These are phyloP conservation scores for Sprattus sprattus DNA, from an alignment of 2,113 vertebrate genomes.

Conservation along the genomic window DNA sequence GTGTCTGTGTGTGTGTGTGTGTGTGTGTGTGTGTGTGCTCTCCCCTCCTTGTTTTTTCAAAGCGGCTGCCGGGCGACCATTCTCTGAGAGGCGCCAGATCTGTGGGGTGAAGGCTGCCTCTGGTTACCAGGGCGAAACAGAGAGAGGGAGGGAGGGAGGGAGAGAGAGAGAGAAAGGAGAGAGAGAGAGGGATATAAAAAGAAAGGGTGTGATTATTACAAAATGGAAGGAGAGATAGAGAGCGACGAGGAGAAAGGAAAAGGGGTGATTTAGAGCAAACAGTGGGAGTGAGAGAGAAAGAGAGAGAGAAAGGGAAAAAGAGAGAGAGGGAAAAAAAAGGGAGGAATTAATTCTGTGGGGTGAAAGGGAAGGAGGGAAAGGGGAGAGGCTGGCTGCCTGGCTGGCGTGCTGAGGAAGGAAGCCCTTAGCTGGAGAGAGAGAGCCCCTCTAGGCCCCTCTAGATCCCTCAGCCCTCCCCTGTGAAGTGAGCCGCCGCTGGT, in stretches of 20 bases:
- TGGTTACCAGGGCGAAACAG: slow-evolving; percentile 22
- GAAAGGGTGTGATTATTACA: neutral
- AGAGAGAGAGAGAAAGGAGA: neutral
- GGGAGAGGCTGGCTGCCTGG: slow-evolving; percentile 23
- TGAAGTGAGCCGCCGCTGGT: slow-evolving; percentile 34
- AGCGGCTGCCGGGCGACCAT: slow-evolving; percentile 38
- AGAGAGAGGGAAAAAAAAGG: neutral
- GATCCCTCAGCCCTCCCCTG: slow-evolving; percentile 29
- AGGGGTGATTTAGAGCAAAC: neutral
- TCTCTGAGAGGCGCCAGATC: slow-evolving; percentile 42
- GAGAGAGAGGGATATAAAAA: slow-evolving; percentile 22
- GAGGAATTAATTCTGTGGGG: neutral
- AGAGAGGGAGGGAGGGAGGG: slow-evolving; percentile 11
- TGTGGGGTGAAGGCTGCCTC: slow-evolving; percentile 16
- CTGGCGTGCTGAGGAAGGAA: slow-evolving; percentile 38
- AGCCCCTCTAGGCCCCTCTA: slow-evolving; percentile 41
- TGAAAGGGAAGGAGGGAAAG: neutral
- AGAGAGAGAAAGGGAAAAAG: neutral
- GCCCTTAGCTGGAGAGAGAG: neutral
- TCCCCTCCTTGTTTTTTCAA: slow-evolving; percentile 45
- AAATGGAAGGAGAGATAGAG: neutral
- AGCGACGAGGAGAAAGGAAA: slow-evolving; percentile 6
- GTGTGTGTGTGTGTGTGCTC: too few species aligned
- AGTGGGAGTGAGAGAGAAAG: neutral
- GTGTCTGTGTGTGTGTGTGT: too few species aligned